A percentile compares a stretch with the other conserved stretches of the same genome.
These are phyloP conservation scores for Leptinotarsa peninsularis DNA, from an alignment of 2,888 invertebrate species.

Conservation along the genomic window DNA sequence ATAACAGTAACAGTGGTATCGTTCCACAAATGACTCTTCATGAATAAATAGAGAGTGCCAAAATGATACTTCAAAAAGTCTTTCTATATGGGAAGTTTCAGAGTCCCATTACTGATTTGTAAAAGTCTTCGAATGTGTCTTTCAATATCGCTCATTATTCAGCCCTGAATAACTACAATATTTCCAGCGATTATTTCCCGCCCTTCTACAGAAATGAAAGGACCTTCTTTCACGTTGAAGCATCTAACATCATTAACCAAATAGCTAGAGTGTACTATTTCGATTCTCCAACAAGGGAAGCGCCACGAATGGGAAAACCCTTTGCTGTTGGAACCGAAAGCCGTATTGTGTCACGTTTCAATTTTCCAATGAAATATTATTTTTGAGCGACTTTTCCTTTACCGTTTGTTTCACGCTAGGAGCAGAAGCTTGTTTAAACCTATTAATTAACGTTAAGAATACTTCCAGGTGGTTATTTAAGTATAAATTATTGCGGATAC, in stretches of 20 bases:
- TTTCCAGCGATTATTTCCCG: not conserved
- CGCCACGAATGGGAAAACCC: not conserved
- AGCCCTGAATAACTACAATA: not conserved
- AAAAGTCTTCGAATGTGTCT: not conserved
- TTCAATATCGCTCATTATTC: not conserved
- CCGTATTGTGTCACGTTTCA: not conserved
- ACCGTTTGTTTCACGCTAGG: slow-evolving; percentile 6
- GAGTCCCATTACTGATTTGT: too few relatives aligned
- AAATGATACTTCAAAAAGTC: too few relatives aligned
- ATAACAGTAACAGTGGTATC: too few relatives aligned
- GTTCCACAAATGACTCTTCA: too few relatives aligned
- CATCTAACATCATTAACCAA: not conserved
- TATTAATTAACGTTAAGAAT: slow-evolving; percentile 32
- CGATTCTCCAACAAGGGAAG: not conserved
- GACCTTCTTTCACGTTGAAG: not conserved
- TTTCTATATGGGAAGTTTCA: too few relatives aligned
- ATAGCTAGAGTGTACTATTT: slow-evolving; percentile 1
- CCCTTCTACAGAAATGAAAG: not conserved
- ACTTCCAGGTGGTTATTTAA: slow-evolving; percentile 34
- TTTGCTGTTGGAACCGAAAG: not conserved
- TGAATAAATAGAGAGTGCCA: too few relatives aligned
- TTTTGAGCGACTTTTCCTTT: not conserved
- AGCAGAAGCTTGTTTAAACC: slow-evolving; percentile 27
- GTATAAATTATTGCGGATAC: slow-evolving; percentile 35
- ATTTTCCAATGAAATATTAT: slow-evolving; percentile 10